These are phyloP conservation scores for Dreissena polymorpha DNA, from an alignment of 1,140 invertebrate genomes.

Conservation along the genomic window DNA sequence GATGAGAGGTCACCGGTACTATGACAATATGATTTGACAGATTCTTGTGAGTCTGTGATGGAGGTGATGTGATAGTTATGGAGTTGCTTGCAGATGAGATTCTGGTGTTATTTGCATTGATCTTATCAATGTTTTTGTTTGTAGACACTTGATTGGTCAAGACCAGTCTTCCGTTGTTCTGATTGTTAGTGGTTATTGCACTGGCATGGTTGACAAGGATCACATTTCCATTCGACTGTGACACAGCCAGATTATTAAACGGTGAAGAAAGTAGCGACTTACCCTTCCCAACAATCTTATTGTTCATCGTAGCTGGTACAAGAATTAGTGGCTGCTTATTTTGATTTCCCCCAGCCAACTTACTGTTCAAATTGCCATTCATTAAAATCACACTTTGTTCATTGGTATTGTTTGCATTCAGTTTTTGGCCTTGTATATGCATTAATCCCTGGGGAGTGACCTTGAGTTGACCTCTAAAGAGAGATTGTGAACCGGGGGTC, in stretches of 20 bases:
- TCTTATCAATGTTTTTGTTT: too few relatives aligned
- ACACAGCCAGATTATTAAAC: constrained; percentile 20
- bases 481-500: constrained; percentile 10
- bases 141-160: too few relatives aligned
- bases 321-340: constrained; percentile 38
- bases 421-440: constrained; percentile 47
- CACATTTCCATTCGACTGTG: constrained; percentile 44
- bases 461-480: constrained; percentile 58
- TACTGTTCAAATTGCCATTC: constrained; percentile 29
- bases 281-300: constrained; percentile 33
- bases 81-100: not conserved
- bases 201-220: constrained; percentile 25
- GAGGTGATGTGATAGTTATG: not conserved
- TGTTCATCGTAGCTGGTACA: constrained; percentile 32
- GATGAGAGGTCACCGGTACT: constrained; percentile 37
- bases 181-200: not conserved
- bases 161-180: constrained; percentile 7
- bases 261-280: constrained; percentile 35
- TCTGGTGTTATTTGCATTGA: not conserved
- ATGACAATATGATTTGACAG: constrained; percentile 48
- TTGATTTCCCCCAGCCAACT: not conserved
- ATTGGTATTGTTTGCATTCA: constrained; percentile 7
- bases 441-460: constrained; percentile 65
- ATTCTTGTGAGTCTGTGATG: not conserved
- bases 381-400: not conserved